These are phyloP conservation scores for Prunella strophiata DNA, from an alignment of 2,797 vertebrate genomes.

Conservation along the genomic window DNA sequence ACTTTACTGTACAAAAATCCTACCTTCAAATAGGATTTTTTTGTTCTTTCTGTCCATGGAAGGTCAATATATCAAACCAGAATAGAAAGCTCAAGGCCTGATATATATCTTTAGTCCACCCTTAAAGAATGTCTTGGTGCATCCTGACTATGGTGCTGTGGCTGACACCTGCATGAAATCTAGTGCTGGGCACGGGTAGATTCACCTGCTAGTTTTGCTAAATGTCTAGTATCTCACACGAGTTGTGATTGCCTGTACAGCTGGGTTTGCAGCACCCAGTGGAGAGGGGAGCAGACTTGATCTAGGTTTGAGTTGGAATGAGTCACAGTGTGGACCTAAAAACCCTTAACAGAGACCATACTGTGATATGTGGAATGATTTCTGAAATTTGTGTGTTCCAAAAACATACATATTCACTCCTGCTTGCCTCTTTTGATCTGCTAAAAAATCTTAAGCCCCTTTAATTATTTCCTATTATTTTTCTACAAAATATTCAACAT, in stretches of 20 bases:
- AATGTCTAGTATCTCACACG: neutral
- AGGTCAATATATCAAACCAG: neutral
- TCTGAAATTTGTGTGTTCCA: accelerated
- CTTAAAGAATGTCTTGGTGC: neutral
- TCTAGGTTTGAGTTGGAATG: neutral
- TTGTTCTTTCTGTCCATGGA: neutral
- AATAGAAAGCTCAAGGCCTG: neutral
- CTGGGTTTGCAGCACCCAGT: neutral
- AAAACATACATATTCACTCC: neutral
- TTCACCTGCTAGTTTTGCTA: neutral
- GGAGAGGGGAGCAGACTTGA: neutral
- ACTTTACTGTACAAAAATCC: neutral
- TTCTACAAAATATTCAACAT: neutral
- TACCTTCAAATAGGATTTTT: neutral
- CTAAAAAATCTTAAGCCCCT: neutral
- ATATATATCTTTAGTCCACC: neutral
- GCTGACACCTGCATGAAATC: neutral
- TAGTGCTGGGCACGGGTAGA: neutral
- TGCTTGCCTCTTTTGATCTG: neutral
- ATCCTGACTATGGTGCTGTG: accelerated
- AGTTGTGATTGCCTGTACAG: neutral
- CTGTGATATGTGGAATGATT: neutral
- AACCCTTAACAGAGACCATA: neutral
- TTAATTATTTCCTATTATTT: neutral
- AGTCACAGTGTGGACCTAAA: neutral